phyloP scores from a whole-genome alignment of 1,140 invertebrate genomes.

The Caenorhabditis briggsae region DNA sequence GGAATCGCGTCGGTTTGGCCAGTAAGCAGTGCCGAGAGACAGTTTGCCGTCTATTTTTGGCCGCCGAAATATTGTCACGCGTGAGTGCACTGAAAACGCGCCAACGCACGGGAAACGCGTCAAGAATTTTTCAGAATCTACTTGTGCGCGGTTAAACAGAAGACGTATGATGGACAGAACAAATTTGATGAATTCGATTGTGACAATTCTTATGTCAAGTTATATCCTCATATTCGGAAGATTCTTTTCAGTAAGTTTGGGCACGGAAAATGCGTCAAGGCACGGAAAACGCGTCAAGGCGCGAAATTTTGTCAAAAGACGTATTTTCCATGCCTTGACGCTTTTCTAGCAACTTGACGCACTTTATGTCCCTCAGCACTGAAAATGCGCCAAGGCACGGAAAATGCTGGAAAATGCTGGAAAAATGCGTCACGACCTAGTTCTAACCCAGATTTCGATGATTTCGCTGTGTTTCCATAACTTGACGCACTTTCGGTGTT shows the following conservation, averaged over 20 bases:
- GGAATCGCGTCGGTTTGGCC: not conserved
- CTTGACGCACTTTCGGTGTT: too few relatives aligned
- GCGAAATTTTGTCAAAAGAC: too few relatives aligned
- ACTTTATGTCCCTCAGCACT: too few relatives aligned
- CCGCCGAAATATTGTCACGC: conserved; percentile 39
- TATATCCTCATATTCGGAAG: conserved; percentile 16
- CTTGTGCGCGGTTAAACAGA: not conserved
- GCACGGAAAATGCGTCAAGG: too few relatives aligned
- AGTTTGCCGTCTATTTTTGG: conserved; percentile 19
- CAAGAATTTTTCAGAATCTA: not conserved
- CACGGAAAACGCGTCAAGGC: too few relatives aligned
- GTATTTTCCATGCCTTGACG: too few relatives aligned
- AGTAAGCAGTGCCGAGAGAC: not conserved
- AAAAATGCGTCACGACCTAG: too few relatives aligned
- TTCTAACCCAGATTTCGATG: too few relatives aligned
- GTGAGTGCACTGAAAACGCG: not conserved
- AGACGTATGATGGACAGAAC: not conserved
- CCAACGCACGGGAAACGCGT: not conserved
- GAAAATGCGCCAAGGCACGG: not conserved
- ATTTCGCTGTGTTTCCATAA: too few relatives aligned
- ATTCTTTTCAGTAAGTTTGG: not conserved
- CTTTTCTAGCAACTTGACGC: too few relatives aligned
- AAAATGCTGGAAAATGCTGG: too few relatives aligned
- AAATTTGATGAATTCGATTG: conserved; percentile 9
- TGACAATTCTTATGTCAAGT: not conserved